phyloP scores from a whole-genome alignment of 2,797 vertebrate genomes.

The Threskiornis aethiopicus region DNA sequence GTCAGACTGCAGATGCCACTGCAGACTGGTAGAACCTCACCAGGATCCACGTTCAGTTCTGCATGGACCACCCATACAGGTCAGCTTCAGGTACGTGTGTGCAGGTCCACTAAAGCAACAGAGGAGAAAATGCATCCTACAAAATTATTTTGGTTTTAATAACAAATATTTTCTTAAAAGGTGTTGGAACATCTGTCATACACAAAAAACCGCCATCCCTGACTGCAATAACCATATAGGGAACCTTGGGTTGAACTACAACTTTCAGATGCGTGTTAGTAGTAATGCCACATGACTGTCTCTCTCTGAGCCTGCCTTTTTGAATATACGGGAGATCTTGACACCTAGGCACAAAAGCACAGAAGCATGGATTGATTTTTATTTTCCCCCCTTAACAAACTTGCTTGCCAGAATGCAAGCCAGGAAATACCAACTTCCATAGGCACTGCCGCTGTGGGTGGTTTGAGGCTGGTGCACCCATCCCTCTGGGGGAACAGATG shows the following conservation, averaged over 20 bases:
- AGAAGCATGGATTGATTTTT: neutral
- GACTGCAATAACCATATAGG: neutral
- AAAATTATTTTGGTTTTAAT: neutral
- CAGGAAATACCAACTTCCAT: constrained; percentile 57
- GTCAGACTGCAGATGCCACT: neutral
- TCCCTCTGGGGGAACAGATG: constrained; percentile 54
- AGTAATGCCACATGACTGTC: neutral
- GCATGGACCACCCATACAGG: neutral
- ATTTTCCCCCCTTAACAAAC: neutral
- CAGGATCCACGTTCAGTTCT: neutral
- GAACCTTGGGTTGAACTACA: neutral
- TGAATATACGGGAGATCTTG: neutral
- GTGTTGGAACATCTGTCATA: neutral
- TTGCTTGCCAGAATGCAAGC: neutral
- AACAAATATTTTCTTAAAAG: neutral
- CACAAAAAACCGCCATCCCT: neutral
- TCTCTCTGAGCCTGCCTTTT: neutral
- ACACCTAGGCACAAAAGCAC: neutral
- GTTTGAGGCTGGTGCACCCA: constrained; percentile 39
- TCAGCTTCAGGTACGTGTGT: neutral
- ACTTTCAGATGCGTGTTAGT: neutral
- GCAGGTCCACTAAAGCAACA: neutral
- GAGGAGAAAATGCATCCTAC: neutral
- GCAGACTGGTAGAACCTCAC: neutral
- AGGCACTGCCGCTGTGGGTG: constrained; percentile 31